A percentile compares a stretch with the other conserved stretches of the same genome.
These are phyloP conservation scores for Morpho deidamia DNA, from an alignment of 2,888 invertebrate species.

Conservation along the genomic window DNA sequence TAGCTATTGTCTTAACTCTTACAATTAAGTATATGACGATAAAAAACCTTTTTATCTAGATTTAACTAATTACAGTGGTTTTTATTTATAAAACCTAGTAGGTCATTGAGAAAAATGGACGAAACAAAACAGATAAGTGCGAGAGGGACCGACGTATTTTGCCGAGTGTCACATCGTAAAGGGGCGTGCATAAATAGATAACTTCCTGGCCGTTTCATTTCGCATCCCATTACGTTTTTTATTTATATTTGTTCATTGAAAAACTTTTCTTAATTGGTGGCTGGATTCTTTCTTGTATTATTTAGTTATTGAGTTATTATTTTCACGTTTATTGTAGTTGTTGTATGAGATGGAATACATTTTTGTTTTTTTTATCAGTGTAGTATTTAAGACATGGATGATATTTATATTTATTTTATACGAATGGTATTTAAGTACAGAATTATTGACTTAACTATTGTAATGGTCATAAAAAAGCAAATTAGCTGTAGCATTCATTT, in stretches of 20 bases:
- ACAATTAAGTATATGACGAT: slow-evolving; percentile 3
- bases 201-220: slow-evolving; percentile 42
- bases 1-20: neutral
- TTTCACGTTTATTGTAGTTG: slow-evolving; percentile 15
- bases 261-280: slow-evolving; percentile 41
- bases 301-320: slow-evolving; percentile 35
- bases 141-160: slow-evolving; percentile 39
- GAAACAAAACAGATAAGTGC: slow-evolving; percentile 20
- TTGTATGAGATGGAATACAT: slow-evolving; percentile 6
- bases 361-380: neutral
- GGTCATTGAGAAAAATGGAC: slow-evolving; percentile 1
- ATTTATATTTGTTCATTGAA: slow-evolving; percentile 36
- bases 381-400: neutral
- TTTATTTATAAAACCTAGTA: slow-evolving; percentile 6
- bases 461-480: neutral
- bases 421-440: too few relatives aligned
- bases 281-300: slow-evolving; percentile 27
- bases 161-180: slow-evolving; percentile 32
- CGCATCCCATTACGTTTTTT: slow-evolving; percentile 46
- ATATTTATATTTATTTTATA: neutral
- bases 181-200: slow-evolving; percentile 71
- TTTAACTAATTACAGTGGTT: neutral
- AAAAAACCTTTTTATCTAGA: slow-evolving; percentile 7
- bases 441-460: neutral
- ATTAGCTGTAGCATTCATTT: neutral